Evolutionary conservation across 2,797 vertebrate species (phyloP), one percentile per base, ranked within the genome.

Genomic region (Tachyglossus aculeatus): DNA sequence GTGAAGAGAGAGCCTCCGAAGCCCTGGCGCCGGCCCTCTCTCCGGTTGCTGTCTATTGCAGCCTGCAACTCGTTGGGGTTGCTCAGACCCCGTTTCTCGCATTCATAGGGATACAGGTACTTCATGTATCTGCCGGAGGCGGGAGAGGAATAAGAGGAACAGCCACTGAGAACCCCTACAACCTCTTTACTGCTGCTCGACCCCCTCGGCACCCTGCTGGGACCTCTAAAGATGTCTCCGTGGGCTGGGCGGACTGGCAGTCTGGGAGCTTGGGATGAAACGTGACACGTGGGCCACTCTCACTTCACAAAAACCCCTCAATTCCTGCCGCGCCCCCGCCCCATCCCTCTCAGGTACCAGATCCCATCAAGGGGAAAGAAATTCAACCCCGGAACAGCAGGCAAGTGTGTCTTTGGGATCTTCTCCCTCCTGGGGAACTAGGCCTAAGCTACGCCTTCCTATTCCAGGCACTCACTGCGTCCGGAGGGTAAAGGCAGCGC

Each of bases 51-150:
- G 92, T 99, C 97, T 5, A 99, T 99, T 86, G 98, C 98, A 0
- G 95, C 97, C 92, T 99, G 97, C 64, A 99, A 94, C 87, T 99
- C 98, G 0, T 96, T 98, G 86, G 97, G 97, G 91, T 95, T 98
- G 92, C 97, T 98, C 68, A 99, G 93, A 31, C 94, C 92, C 0
- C 96, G 92, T 85, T 98, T 97, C 80, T 98, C 97, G 90, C 97
- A 98, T 94, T 98, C 97, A 4, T 98, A 98, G 19, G 97, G 96
- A 74, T 99, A 99, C 81, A 99, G 87, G 89, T 99, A 99, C 94
- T 98, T 99, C 98, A 99, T 99, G 88, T 99, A 98, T 89, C 98
- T 99, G 89, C 1, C 11, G 2, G 31, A 1, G 9, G 50, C 34
- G 18, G 14, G 21, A 2, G 2, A 1, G 13, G 1, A 32, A 34